A percentile compares a stretch with the other conserved stretches of the same genome.
Evolutionary conservation across 2,888 invertebrate species (phyloP).

Genomic region (Diaphora mendica): DNA sequence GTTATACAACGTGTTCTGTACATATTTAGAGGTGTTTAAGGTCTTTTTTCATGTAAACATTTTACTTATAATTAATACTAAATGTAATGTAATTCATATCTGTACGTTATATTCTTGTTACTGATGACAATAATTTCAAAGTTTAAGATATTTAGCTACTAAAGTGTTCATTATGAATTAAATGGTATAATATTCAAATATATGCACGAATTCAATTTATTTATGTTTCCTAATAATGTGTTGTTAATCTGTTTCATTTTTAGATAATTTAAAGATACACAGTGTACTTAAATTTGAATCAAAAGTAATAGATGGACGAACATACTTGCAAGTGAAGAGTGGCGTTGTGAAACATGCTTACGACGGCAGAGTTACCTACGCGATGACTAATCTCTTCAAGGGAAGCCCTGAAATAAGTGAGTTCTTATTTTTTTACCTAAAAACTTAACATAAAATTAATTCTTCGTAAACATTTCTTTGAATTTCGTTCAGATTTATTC

Average conservation of each 20-base stretch:
- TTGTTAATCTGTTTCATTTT: slow-evolving; percentile 32
- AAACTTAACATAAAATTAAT: too few relatives aligned
- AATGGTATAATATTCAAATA: neutral
- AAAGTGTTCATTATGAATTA: neutral
- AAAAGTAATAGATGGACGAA: slow-evolving; percentile 52
- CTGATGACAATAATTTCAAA: neutral
- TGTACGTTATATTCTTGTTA: neutral
- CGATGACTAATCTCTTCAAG: slow-evolving; percentile 68
- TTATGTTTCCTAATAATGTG: neutral
- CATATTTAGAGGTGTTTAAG: neutral
- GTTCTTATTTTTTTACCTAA: slow-evolving; percentile 28
- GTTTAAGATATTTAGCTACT: too few relatives aligned
- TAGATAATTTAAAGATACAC: slow-evolving; percentile 65
- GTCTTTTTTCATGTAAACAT: neutral
- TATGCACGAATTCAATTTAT: neutral
- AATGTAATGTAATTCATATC: neutral
- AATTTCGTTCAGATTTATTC: neutral
- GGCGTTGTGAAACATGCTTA: slow-evolving; percentile 58
- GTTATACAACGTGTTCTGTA: neutral
- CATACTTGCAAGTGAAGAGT: slow-evolving; percentile 58
- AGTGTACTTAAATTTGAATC: slow-evolving; percentile 54
- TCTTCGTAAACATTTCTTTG: neutral
- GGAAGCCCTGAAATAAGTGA: slow-evolving; percentile 69
- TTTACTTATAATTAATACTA: neutral
- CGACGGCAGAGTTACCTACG: slow-evolving; percentile 67